These are phyloP conservation scores for Elmis aenea DNA, from an alignment of 2,888 invertebrate genomes.

Conservation along the genomic window DNA sequence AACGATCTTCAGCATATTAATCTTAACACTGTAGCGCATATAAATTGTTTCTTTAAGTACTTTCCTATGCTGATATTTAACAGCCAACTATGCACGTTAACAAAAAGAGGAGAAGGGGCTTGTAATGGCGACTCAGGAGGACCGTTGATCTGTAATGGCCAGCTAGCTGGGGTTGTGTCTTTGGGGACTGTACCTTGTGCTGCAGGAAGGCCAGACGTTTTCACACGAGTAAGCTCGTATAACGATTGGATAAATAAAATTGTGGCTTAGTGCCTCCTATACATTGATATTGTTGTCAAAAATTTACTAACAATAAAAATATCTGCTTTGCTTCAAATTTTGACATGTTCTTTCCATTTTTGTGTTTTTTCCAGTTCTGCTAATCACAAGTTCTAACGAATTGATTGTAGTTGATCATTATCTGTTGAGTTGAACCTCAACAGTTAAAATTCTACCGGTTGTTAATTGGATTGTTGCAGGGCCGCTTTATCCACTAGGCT, in stretches of 20 bases:
- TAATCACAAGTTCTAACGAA: too few relatives aligned
- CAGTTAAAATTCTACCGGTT: too few relatives aligned
- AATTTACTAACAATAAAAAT: too few relatives aligned
- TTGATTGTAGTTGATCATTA: too few relatives aligned
- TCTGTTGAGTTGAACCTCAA: too few relatives aligned
- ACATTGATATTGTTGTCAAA: too few relatives aligned
- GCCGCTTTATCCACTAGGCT: too few relatives aligned
- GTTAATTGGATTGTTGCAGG: too few relatives aligned
- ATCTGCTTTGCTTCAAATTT: too few relatives aligned
- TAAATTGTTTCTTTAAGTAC: constrained; percentile 1
- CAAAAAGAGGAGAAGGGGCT: constrained; percentile 27
- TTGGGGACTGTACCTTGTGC: constrained; percentile 47
- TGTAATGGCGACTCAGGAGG: constrained; percentile 21
- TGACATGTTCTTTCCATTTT: too few relatives aligned
- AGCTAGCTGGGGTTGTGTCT: constrained; percentile 42
- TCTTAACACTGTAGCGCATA: constrained; percentile 32
- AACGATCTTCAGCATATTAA: constrained; percentile 52
- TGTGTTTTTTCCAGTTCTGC: too few relatives aligned
- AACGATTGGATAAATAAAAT: constrained; percentile 42
- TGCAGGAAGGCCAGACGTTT: constrained; percentile 43
- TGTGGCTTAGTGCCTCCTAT: too few relatives aligned
- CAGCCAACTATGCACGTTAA: constrained; percentile 27
- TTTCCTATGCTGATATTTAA: constrained; percentile 6
- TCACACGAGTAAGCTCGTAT: constrained; percentile 41
- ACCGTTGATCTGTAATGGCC: neutral